Evolutionary conservation across 2,797 vertebrate species (phyloP).

Genomic region (Chelon auratus): DNA sequence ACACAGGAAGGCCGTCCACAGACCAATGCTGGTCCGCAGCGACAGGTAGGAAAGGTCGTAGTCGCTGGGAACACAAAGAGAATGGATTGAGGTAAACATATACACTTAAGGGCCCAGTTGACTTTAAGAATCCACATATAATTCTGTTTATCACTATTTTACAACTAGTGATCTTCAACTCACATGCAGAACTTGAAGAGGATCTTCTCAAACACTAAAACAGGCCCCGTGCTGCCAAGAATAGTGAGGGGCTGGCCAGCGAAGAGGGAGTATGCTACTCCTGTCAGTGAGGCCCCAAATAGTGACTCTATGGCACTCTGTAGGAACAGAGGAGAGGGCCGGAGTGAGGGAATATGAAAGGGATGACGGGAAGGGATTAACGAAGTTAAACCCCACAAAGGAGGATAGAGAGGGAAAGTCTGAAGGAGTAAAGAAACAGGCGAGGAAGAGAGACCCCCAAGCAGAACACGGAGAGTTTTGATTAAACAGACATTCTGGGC

Average conservation of each 20-base stretch:
- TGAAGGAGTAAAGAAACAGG: conserved; percentile 47
- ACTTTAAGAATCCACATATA: neutral
- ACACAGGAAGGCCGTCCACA: conserved; percentile 96
- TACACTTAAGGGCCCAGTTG: neutral
- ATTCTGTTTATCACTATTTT: neutral
- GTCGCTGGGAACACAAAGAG: conserved; percentile 84
- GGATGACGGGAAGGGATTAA: conserved; percentile 48
- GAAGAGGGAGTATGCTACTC: conserved; percentile 96
- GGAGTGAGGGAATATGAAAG: conserved; percentile 69
- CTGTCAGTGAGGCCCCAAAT: conserved; percentile 96
- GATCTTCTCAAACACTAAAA: conserved; percentile 99
- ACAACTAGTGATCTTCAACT: conserved; percentile 36
- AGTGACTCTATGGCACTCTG: conserved; percentile 99
- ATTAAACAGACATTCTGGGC: conserved; percentile 53
- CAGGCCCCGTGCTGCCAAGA: conserved; percentile 97
- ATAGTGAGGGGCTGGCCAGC: conserved; percentile 97
- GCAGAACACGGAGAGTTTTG: conserved; percentile 50
- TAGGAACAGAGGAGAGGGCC: conserved; percentile 54
- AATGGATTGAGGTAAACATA: neutral
- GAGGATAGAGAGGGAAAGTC: conserved; percentile 76
- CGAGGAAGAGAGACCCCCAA: conserved; percentile 58
- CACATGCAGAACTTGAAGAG: conserved; percentile 93
- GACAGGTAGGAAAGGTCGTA: conserved; percentile 93
- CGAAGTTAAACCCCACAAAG: conserved; percentile 35
- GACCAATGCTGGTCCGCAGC: conserved; percentile 93